These are phyloP conservation scores for Sylvilagus bachmani DNA, from an alignment of 2,113 vertebrate species.

Conservation along the genomic window DNA sequence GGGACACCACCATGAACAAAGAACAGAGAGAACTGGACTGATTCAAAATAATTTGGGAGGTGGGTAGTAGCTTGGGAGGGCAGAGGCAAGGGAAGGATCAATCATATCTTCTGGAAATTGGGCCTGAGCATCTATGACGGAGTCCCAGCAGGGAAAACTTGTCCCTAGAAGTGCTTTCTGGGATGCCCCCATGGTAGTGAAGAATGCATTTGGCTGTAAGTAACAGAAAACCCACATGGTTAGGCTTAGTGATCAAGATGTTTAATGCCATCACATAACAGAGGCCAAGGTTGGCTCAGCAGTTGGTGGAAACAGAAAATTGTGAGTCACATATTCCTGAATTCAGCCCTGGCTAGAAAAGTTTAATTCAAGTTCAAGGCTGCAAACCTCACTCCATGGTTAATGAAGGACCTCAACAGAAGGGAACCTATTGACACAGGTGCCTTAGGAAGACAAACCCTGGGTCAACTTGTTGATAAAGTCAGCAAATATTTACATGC, in stretches of 20 bases:
- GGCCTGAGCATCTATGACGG: neutral
- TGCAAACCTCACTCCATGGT: neutral
- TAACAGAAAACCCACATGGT: neutral
- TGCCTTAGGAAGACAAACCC: neutral
- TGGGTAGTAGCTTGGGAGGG: neutral
- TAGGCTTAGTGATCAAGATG: neutral
- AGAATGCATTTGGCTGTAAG: neutral
- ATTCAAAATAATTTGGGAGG: neutral
- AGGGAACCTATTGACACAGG: neutral
- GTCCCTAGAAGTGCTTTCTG: no score
- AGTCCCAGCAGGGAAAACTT: neutral
- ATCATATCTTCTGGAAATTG: neutral
- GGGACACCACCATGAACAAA: neutral
- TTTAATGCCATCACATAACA: neutral
- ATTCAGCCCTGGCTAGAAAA: neutral
- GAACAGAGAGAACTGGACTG: neutral
- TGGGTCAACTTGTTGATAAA: neutral
- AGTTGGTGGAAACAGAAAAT: neutral
- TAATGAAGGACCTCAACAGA: neutral
- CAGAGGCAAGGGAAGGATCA: neutral
- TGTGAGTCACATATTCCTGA: neutral
- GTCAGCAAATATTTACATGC: constrained; percentile 19
- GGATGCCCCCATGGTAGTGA: neutral
- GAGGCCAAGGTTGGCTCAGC: neutral
- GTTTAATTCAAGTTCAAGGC: neutral